These are phyloP conservation scores for Eleutherodactylus coqui DNA, from an alignment of 2,797 vertebrate species.

Conservation along the genomic window DNA sequence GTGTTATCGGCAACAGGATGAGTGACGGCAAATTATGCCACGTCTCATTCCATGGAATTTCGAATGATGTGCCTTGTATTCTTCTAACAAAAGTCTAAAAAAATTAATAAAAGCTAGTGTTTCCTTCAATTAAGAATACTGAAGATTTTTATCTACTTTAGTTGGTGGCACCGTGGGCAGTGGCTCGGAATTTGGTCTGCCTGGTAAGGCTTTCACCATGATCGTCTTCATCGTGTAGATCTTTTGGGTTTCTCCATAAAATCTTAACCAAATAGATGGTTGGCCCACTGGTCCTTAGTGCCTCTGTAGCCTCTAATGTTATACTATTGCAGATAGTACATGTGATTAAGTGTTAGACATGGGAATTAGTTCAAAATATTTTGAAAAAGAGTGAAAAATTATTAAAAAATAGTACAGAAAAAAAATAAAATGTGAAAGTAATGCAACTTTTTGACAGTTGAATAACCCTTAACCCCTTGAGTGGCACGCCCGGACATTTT, in stretches of 20 bases:
- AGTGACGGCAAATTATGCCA: constrained; percentile 55
- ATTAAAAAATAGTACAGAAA: too few relatives aligned
- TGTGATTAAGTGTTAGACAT: too few relatives aligned
- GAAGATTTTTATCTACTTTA: background rate
- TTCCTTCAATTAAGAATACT: background rate
- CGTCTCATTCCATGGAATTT: constrained; percentile 31
- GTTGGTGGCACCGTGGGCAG: background rate
- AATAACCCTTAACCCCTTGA: too few relatives aligned
- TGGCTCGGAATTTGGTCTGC: background rate
- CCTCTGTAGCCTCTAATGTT: too few relatives aligned
- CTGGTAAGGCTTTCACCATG: background rate
- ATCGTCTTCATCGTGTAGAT: background rate
- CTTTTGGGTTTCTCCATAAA: background rate
- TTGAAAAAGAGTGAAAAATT: too few relatives aligned
- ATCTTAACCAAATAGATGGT: too few relatives aligned
- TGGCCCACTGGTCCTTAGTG: too few relatives aligned
- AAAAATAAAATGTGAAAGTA: too few relatives aligned
- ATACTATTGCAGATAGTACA: too few relatives aligned
- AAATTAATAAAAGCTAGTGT: background rate
- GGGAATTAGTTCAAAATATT: too few relatives aligned
- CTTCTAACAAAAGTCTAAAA: constrained; percentile 1
- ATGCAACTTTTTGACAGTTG: too few relatives aligned
- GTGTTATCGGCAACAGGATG: constrained; percentile 46
- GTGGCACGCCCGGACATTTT: too few relatives aligned
- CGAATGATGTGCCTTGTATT: constrained; percentile 8